Conservation (phyloP, 92 coral and sea anemone genomes). For the Diadumene lineata region DNA sequence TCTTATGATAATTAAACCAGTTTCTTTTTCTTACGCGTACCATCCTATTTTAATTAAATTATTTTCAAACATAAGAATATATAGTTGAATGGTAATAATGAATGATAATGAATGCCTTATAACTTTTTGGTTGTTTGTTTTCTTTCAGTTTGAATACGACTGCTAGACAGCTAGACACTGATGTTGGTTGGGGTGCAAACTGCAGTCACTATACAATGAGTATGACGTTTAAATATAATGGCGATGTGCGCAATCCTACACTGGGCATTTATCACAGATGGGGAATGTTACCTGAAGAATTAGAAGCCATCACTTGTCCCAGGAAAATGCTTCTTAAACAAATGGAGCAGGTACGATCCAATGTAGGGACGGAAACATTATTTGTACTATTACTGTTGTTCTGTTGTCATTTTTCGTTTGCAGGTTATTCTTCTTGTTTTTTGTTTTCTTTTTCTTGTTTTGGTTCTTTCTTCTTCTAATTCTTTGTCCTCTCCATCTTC, state of each 20-base stretch:
- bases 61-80: too few species aligned
- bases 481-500: too few species aligned
- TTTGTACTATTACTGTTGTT: not conserved
- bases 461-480: too few species aligned
- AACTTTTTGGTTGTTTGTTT: not conserved
- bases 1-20: too few species aligned
- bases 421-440: not conserved
- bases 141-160: slow-evolving; percentile 22
- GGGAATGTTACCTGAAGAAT: slow-evolving; percentile 21
- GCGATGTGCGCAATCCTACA: slow-evolving; percentile 26
- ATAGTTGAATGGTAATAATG: too few species aligned
- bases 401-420: not conserved
- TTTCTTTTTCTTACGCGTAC: too few species aligned
- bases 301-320: slow-evolving; percentile 37
- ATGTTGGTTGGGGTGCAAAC: slow-evolving; percentile 33
- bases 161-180: slow-evolving; percentile 4
- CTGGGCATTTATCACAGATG: slow-evolving; percentile 26
- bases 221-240: slow-evolving; percentile 6
- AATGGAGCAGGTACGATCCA: slow-evolving; percentile 23
- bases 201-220: slow-evolving; percentile 34
- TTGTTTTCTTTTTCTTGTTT: not conserved
- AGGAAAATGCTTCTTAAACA: slow-evolving; percentile 2
- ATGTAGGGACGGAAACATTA: not conserved
- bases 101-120: not conserved
- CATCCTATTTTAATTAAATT: too few species aligned